Base-by-base conservation (phyloP, 1,140 invertebrate genomes). In the Hermatobates lingyangjiaoensis region DNA sequence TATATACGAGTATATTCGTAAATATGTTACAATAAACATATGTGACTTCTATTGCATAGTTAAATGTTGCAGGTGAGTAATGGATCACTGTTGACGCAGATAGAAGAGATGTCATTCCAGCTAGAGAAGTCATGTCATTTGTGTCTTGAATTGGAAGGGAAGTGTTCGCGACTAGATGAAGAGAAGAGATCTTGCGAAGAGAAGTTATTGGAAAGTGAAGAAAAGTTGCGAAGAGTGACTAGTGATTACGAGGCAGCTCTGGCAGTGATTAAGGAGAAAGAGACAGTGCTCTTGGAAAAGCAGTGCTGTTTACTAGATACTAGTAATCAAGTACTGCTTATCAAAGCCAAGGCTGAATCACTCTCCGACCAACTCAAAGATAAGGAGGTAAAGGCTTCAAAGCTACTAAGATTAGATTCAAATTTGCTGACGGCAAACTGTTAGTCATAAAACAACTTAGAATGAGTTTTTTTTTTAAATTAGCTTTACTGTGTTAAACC, bases 301-400 rank as follows among this genome's bases (percentile, higher is more conserved):
- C 67, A 71, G 47, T 64, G 66, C 48, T 58, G 61, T 27, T 42
- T 70, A 24, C 60, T 68, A 3, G 65, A 69, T 21, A 51, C 46
- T 14, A 51, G 50, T 28, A 55, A 55, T 21, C 27, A 42, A 28
- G 59, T 15, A 62, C 64, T 50, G 63, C 64, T 51, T 53, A 58
- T 45, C 3, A 20, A 26, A 18, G 26, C 15, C 3, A 28, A 45
- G 14, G 10, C 27, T 28, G 45, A 52, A 38, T n/a, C 48, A 3
- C 12, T 50, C 5, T 27, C 34, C 10, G 28, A 42, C n/a, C 23
- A 50, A n/a, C 25, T 21, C n/a, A 40, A 50, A 24, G 10, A 7
- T 15, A 50, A 50, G 38, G 14, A 42, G 39, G 39, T 42, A 10
- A 34, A n/a, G n/a, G n/a, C n/a, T n/a, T n/a, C n/a, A n/a, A n/a